Evolutionary conservation across 92 coral and sea anemone genomes (phyloP), one percentile per base, ranked within the genome.

Genomic region (Galaxea fascicularis): DNA sequence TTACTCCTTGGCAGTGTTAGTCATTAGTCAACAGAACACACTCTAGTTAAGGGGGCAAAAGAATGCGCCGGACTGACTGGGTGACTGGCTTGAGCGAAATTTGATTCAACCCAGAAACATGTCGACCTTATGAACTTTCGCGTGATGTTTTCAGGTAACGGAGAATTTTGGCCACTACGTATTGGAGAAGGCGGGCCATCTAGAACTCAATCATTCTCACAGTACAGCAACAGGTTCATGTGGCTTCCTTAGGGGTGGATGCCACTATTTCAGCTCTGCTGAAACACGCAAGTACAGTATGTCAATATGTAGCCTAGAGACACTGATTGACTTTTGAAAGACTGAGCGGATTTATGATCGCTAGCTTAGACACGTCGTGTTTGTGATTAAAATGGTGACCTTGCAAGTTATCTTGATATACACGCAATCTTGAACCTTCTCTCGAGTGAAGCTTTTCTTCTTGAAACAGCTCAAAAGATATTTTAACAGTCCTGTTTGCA

Each of bases 351-450:
- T 65, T 79, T 79, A 78, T 31, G 9, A 79, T 52, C 22, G 74
- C 84, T 57, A 35, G 84, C 74, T 79, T 79, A 79, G 84, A 79
- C 86, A 24, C 41, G 86, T 82, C 86, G 65, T 57, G 65, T 57
- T 74, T 52, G 58, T 46, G 86, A 82, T 71, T 82, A 44, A 44
- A 70, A 11, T 51, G 78, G 68, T 46, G 78, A 71, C 54, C 46
- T 35, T 51, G 70, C 65, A 15, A 35, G 24, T 28, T 56, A 45
- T 8, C 25, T 56, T 63, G 24, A 56, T 17, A 22, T 31, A 82
- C 86, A 82, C 86, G 86, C 86, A 82, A 82, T 71, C 78, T 25
- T 2, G 8, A 5, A n/a, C n/a, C 45, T 15, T 21, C 70, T 53
- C 78, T 82, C 28, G 77, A 70, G 66, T 54, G 53, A 46, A 35